Conservation (phyloP, 2,797 vertebrate species). For the Denticeps clupeoides region DNA sequence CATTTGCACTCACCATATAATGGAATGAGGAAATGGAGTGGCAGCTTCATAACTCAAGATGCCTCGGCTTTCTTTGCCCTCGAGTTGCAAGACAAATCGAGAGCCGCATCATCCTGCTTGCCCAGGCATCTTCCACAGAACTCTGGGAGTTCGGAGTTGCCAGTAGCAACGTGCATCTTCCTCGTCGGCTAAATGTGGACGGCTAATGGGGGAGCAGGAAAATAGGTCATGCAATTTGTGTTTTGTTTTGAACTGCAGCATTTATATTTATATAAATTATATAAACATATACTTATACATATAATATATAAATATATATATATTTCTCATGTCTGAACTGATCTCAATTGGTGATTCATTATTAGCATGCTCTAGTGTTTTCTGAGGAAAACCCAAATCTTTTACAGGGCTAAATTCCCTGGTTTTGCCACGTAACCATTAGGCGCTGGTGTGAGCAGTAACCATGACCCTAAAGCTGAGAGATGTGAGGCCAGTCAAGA, state of each 20-base stretch:
- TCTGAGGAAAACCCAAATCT: too few relatives aligned
- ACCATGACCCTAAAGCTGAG: too few relatives aligned
- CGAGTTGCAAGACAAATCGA: slow-evolving; percentile 21
- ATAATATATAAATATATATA: too few relatives aligned
- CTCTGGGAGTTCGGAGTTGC: slow-evolving; percentile 11
- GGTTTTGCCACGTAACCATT: too few relatives aligned
- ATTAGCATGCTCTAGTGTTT: too few relatives aligned
- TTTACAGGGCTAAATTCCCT: too few relatives aligned
- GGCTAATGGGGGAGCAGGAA: neutral
- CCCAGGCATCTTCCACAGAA: neutral
- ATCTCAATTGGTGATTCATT: too few relatives aligned
- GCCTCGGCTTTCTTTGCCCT: slow-evolving; percentile 7
- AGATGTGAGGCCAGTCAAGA: too few relatives aligned
- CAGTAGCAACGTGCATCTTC: slow-evolving; percentile 15
- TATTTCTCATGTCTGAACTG: too few relatives aligned
- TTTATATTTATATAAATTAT: too few relatives aligned
- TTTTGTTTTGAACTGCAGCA: neutral
- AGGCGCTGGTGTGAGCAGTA: too few relatives aligned
- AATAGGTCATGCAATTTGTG: slow-evolving; percentile 6
- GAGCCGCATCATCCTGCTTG: slow-evolving; percentile 11
- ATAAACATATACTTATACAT: too few relatives aligned
- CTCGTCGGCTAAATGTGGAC: neutral
- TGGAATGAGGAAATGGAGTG: slow-evolving; percentile 23
- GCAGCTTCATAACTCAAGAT: slow-evolving; percentile 38
- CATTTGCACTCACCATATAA: slow-evolving; percentile 31